Conservation (phyloP, 92 coral and sea anemone genomes). For the Zoanthus gigantus region DNA sequence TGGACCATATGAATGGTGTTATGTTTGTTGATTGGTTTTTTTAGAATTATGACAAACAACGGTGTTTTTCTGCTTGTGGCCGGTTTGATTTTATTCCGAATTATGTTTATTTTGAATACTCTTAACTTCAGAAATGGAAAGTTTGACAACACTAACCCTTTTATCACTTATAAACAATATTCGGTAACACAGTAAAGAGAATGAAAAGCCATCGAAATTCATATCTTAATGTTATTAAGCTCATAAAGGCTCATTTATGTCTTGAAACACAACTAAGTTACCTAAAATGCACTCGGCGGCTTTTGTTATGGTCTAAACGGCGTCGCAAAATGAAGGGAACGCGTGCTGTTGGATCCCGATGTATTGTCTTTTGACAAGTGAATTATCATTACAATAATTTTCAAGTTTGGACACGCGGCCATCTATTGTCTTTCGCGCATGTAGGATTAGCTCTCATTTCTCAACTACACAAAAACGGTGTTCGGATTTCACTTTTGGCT, state of each 20-base stretch:
- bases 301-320: constrained; percentile 40
- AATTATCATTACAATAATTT: constrained; percentile 79
- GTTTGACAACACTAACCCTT: constrained; percentile 32
- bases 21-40: constrained; percentile 31
- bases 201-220: constrained; percentile 39
- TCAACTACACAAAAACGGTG: constrained; percentile 34
- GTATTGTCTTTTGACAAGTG: constrained; percentile 70
- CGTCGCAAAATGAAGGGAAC: constrained; percentile 42
- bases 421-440: constrained; percentile 67
- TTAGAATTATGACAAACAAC: constrained; percentile 32
- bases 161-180: constrained; percentile 9
- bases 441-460: constrained; percentile 64
- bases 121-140: constrained; percentile 34
- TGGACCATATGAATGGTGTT: constrained; percentile 15
- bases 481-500: constrained; percentile 34
- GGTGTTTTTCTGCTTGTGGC: constrained; percentile 44
- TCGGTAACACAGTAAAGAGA: constrained; percentile 12
- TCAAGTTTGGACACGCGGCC: constrained; percentile 69
- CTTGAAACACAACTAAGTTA: constrained; percentile 27
- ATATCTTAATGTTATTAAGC: constrained; percentile 27
- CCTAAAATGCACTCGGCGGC: constrained; percentile 38
- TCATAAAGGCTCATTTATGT: constrained; percentile 29
- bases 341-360: constrained; percentile 64
- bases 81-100: not conserved
- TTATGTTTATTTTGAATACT: constrained; percentile 36